Evolutionary conservation across 2,113 vertebrate genomes (phyloP), one percentile per base, ranked within the genome.

Genomic region (Mirza zaza): DNA sequence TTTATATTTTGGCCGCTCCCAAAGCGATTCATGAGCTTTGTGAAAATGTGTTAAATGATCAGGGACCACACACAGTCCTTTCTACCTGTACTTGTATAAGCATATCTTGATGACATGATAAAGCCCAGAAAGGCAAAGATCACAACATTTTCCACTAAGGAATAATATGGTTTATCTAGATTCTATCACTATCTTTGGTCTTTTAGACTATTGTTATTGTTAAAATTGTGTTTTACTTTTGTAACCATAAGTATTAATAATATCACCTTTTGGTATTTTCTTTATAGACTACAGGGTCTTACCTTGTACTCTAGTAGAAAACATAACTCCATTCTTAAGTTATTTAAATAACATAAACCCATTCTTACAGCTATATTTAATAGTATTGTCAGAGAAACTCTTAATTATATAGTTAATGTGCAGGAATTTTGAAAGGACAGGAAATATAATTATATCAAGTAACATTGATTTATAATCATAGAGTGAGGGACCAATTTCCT

Each of bases 371-470:
- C 90, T 82, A 55, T 81, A 94, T 83, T 89, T 91, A 92, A 67
- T 96, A 88, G 59, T 92, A 73, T 79, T 65, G 77, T 77, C 59
- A 76, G 39, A 82, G 39, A 73, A 92, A 88, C 27, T 61, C 20
- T 87, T 68, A 59, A 75, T 90, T 92, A 55, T 92, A 55, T 27
- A 76, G 59, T 91, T 89, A 45, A 90, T 79, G 8, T 2, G 65
- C 34, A 76, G 83, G 61, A 95, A 73, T 73, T 97, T 93, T 93
- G 42, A 93, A 67, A 90, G 82, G 52, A 75, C n/a, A 93, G 39
- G 57, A 88, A 84, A 50, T 94, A 86, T 61, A 73, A 73, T 87
- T 94, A 89, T 61, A 75, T 90, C 50, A 52, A 42, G n/a, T 50
- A 63, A 91, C 91, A 59, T 87, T 93, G 52, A 81, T 76, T 80